A percentile compares a stretch with the other conserved stretches of the same genome.
phyloP scores from a whole-genome alignment of 2,113 vertebrate genomes.

The Perca flavescens region DNA sequence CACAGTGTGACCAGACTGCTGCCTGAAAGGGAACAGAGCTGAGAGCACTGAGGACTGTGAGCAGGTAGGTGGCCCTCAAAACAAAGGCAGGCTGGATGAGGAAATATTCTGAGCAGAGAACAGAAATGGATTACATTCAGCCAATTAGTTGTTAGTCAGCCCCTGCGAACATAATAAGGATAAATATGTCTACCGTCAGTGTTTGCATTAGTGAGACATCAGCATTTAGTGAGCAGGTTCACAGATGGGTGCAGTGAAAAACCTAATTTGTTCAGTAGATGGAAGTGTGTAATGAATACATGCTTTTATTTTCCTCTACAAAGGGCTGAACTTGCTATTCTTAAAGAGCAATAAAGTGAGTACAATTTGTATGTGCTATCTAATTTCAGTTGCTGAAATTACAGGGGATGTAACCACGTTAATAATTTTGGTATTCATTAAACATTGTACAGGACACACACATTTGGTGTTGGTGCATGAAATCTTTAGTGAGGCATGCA shows the following conservation, averaged over 20 bases:
- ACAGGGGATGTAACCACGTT: slow-evolving; percentile 11
- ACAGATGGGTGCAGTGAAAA: slow-evolving; percentile 15
- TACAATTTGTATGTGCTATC: slow-evolving; percentile 25
- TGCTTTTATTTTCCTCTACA: slow-evolving; percentile 8
- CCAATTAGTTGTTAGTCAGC: slow-evolving; percentile 1
- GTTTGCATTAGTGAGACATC: slow-evolving; percentile 7
- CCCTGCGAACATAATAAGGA: background rate
- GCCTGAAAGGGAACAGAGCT: slow-evolving; percentile 69
- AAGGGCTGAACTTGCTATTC: background rate
- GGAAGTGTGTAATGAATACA: background rate
- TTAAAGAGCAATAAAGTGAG: slow-evolving; percentile 21
- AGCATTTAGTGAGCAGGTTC: slow-evolving; percentile 18
- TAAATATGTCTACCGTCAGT: background rate
- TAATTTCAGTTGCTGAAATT: slow-evolving; percentile 43
- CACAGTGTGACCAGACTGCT: slow-evolving; percentile 73
- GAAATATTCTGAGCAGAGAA: slow-evolving; percentile 33
- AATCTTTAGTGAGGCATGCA: slow-evolving; percentile 62
- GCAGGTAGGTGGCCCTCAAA: slow-evolving; percentile 80
- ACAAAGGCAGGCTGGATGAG: slow-evolving; percentile 21
- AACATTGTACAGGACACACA: slow-evolving; percentile 19
- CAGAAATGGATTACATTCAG: slow-evolving; percentile 13
- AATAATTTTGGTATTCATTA: slow-evolving; percentile 31
- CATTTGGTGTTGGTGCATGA: slow-evolving; percentile 50
- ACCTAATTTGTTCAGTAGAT: background rate
- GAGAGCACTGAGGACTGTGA: slow-evolving; percentile 69